Conservation (phyloP, 2,113 vertebrate species). For the Echinops telfairi region DNA sequence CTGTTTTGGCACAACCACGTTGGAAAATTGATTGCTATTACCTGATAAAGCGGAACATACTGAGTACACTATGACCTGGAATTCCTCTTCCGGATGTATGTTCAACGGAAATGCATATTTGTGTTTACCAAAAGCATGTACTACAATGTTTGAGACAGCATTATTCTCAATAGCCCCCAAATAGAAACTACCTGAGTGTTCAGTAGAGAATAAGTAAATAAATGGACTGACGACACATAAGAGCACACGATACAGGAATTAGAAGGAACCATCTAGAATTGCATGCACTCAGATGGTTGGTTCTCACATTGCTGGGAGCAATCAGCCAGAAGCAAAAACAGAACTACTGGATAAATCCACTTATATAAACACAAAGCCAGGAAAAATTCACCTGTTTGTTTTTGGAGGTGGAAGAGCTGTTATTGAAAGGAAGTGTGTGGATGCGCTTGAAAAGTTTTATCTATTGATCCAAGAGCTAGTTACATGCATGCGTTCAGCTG, state of each 20-base stretch:
- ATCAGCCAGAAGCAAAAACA: conserved; percentile 4
- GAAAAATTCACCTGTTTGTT: conserved; percentile 25
- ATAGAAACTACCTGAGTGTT: conserved; percentile 25
- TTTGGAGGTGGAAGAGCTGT: background rate
- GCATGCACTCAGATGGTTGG: background rate
- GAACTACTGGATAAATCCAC: background rate
- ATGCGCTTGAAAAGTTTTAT: background rate
- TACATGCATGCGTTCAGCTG: conserved; percentile 38
- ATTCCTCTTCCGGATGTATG: background rate
- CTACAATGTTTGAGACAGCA: background rate
- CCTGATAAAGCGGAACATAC: background rate
- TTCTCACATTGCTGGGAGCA: conserved; percentile 47
- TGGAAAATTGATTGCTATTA: conserved; percentile 7
- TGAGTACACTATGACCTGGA: background rate
- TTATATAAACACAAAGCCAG: conserved; percentile 18
- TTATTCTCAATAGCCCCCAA: background rate
- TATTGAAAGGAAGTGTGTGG: background rate
- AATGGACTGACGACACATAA: background rate
- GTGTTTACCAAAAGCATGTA: background rate
- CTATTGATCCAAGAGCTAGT: conserved; percentile 6
- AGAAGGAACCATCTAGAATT: background rate
- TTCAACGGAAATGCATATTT: background rate
- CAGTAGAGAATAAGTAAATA: background rate
- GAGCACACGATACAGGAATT: background rate
- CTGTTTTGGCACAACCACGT: background rate